Evolutionary conservation across 2,797 vertebrate species (phyloP).

Genomic region (Triplophysa yarkandensis): DNA sequence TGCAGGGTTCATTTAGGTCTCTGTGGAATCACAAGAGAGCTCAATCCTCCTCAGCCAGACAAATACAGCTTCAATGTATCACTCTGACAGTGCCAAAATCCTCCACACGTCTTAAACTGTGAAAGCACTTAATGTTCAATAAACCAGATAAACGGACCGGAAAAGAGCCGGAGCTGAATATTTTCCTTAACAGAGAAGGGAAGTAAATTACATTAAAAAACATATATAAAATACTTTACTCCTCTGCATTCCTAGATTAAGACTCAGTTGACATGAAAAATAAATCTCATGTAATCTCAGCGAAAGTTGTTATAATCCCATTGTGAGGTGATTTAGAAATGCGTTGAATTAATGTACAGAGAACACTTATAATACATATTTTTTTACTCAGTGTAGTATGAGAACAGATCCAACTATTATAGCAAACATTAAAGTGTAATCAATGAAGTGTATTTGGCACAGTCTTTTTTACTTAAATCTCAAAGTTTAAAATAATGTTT

Average conservation of each 20-base stretch:
- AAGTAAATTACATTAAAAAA: conserved; percentile 39
- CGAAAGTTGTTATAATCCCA: conserved; percentile 27
- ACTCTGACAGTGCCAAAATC: conserved; percentile 13
- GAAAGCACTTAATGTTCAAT: conserved; percentile 14
- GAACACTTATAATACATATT: neutral
- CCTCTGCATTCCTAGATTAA: conserved; percentile 60
- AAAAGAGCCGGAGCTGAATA: neutral
- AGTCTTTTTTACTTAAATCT: too few species aligned
- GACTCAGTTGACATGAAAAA: conserved; percentile 61
- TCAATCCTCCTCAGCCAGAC: conserved; percentile 6
- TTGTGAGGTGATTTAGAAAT: conserved; percentile 40
- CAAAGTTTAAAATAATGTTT: too few species aligned
- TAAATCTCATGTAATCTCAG: conserved; percentile 54
- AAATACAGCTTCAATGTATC: conserved; percentile 25
- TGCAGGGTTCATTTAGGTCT: neutral
- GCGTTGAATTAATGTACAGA: conserved; percentile 1
- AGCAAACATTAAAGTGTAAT: too few species aligned
- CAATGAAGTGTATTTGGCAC: too few species aligned
- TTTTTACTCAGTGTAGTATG: too few species aligned
- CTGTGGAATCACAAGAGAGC: conserved; percentile 18
- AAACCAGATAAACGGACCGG: neutral
- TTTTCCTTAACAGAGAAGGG: conserved; percentile 2
- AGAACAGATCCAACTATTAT: too few species aligned
- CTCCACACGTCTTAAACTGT: conserved; percentile 19
- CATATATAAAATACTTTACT: conserved; percentile 40